Evolutionary conservation across 1,140 invertebrate species (phyloP), one percentile per base, ranked within the genome.

Genomic region (Lasaia peninsularis): DNA sequence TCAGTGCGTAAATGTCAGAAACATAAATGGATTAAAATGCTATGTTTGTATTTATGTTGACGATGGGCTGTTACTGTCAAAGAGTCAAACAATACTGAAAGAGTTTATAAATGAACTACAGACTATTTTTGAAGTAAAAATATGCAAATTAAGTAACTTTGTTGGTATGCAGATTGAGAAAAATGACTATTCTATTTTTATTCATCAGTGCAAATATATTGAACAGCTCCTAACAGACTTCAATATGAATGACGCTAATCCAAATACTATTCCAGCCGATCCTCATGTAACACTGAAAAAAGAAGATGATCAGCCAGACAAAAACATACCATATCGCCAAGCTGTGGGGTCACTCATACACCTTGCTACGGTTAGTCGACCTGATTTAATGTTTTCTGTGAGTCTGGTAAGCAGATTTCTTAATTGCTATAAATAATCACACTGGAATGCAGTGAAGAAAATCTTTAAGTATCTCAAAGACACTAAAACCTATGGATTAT

Each of bases 141-240:
- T n/a, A 48, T 57, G 14, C 20, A 21, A 49, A 20, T 49, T 21
- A 49, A 49, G n/a, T 4, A 2, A 18, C 18, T 44, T 44, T 44
- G 40, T 44, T 1, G 40, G 40, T 1, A 40, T 56, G 8, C 37
- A 50, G 33, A 56, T 58, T 33, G 11, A 2, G 1, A 37, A 24
- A 28, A 24, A 32, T 24, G 44, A 54, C 35, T 61, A 58, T 56
- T 37, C 14, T 11, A 50, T 49, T 24, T 20, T n/a, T 40, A 65
- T 65, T 28, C 28, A 33, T 31, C 56, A 58, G 32, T 35, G 7
- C 10, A 34, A 35, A 14, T 51, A 57, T 10, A 57, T 51, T 50
- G 48, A 57, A 20, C 31, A 57, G 21, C 21, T 57, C 5, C 10
- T 51, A 33, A 14, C 51, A 16, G 51, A 33, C 2, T 37, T 51